Base-by-base conservation (phyloP, 1,140 invertebrate genomes). In the Drosophila insularis region DNA sequence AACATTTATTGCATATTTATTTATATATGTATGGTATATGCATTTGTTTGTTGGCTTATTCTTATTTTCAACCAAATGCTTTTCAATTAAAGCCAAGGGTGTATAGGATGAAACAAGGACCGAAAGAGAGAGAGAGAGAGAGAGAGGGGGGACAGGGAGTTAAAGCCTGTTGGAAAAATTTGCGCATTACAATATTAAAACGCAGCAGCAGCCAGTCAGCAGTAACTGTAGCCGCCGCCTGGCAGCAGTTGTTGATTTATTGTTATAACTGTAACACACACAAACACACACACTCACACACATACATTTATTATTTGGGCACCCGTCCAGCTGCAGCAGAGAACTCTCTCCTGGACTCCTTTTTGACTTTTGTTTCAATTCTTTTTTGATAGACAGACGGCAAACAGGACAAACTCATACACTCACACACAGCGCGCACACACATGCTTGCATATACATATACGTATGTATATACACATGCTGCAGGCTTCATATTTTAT, bases 141-240 rank as follows among this genome's bases (percentile, higher is more conserved):
- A 14, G 13, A 3, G 5, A n/a, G 37, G 14, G 59, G 11, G 35
- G 13, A 40, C 8, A 39, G 19, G 8, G 23, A 31, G 31, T 40
- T 37, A 59, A 71, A 80, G 77, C 56, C 68, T 80, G 77, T 72
- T 81, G 66, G 43, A 74, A 87, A 81, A 82, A 70, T 82, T 58
- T 78, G 54, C 84, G 74, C 84, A 89, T 89, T 89, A 89, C 84
- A 89, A 80, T 84, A 89, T 89, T 89, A 89, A 89, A 89, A 84
- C 70, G 71, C 75, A 81, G 68, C 68, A 56, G 61, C 40, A 71
- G 37, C 55, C 74, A 81, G 71, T 78, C 46, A 74, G 69, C 69
- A 78, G 81, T 66, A 72, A 78, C 56, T 74, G 73, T 71, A 40
- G 68, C 74, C 43, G 19, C n/a, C 19, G 43, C 43, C 43, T 81